Conservation (phyloP, 1,140 invertebrate species). For the Listronotus oregonensis region DNA sequence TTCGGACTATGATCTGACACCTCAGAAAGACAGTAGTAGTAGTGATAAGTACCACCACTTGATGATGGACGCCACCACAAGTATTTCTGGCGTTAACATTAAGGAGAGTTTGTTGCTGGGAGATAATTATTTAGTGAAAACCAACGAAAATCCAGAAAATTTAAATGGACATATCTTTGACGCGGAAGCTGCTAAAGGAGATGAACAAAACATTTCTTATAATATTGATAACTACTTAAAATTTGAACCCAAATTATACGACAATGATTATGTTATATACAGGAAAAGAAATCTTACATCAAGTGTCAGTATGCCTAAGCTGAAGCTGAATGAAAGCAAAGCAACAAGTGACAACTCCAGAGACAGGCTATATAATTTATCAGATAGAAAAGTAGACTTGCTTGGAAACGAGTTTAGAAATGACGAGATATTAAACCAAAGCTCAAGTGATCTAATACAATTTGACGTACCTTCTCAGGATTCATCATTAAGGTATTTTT, state of each 20-base stretch:
- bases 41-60: slow-evolving; percentile 37
- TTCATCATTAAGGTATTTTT: slow-evolving; percentile 22
- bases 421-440: not conserved
- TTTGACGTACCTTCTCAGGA: slow-evolving; percentile 19
- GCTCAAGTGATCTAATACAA: slow-evolving; percentile 7
- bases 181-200: not conserved
- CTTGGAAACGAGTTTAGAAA: not conserved
- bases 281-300: not conserved
- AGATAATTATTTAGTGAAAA: slow-evolving; percentile 19
- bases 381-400: not conserved
- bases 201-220: not conserved
- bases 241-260: slow-evolving; percentile 14
- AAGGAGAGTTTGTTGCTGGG: slow-evolving; percentile 19
- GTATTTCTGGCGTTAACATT: slow-evolving; percentile 24
- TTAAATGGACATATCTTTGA: not conserved
- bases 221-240: slow-evolving; percentile 9
- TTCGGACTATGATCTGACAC: slow-evolving; percentile 40
- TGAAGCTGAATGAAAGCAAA: not conserved
- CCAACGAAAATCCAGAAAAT: not conserved
- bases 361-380: not conserved
- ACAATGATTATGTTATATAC: slow-evolving; percentile 16
- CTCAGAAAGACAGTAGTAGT: slow-evolving; percentile 26
- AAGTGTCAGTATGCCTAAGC: slow-evolving; percentile 17
- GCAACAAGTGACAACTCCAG: not conserved
- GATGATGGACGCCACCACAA: slow-evolving; percentile 31